Base-by-base conservation (phyloP, 2,797 vertebrate genomes). In the Gadopsis bispinosus region DNA sequence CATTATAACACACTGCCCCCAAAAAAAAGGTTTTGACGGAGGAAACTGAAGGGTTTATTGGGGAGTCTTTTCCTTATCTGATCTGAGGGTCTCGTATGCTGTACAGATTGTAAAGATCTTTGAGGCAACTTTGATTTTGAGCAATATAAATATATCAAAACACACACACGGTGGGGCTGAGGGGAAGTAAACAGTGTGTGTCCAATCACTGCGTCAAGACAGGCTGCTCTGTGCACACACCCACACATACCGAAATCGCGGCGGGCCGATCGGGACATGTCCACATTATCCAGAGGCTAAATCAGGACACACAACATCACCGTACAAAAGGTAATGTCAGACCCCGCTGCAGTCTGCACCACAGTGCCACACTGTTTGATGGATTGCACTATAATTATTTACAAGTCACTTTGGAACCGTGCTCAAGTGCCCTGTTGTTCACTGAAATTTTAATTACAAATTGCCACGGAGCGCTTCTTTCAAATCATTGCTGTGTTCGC, bases 141-240 rank as follows among this genome's bases (percentile, higher is more conserved):
- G 20, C 31, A 6, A 26, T 12, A 20, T 14, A 41, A 41, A 72
- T 6, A 8, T 26, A 26, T 26, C 26, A 43, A 13, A 33, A 9
- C 3, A 35, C n/a, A 43, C 22, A 8, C 43, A n/a, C 26, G 56
- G 88, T 39, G 71, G 35, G 72, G 59, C 76, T 64, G 55, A 63
- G n/a, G n/a, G 22, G 54, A 73, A 17, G 65, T 67, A 54, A 88
- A 83, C 58, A 65, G 5, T 14, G 19, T n/a, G 1, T n/a, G n/a
- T 10, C 22, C 69, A 65, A 81, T 65, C 13, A 41, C 20, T 43
- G 29, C 58, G 65, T 60, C 85, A 86, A 73, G 87, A 88, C 87
- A 77, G 47, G 80, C 67, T 4, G 5, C 67, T 70, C 53, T 67
- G 9, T 0, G 22, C 61, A 73, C 64, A 66, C 72, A 22, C 84